Percentiles rank a stretch among this genome's conserved stretches.
Conservation (phyloP, 2,113 vertebrate genomes). For the Tamias sibiricus region DNA sequence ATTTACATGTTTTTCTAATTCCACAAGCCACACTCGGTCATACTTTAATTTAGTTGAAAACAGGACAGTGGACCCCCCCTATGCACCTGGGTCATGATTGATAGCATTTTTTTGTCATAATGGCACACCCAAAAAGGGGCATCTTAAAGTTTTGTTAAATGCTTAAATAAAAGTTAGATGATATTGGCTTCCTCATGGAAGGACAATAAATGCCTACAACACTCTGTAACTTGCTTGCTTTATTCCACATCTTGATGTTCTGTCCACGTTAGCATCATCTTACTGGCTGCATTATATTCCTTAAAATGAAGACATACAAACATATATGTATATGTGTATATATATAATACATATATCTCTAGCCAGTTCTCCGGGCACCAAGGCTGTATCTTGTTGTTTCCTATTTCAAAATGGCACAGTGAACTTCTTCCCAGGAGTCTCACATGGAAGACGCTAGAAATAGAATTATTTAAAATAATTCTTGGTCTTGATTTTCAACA, state of each 20-base stretch:
- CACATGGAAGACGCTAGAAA: not conserved
- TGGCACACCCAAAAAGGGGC: not conserved
- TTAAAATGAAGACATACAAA: too few species aligned
- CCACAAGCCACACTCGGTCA: too few species aligned
- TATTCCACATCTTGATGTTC: not conserved
- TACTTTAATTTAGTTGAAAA: not conserved
- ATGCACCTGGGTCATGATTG: not conserved
- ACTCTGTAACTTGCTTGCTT: not conserved
- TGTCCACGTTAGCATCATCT: not conserved
- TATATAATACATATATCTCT: too few species aligned
- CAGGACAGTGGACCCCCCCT: not conserved
- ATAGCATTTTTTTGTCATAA: not conserved
- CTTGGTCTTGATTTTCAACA: not conserved
- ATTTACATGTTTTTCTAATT: not conserved
- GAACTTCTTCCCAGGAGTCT: not conserved
- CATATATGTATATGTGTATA: not conserved
- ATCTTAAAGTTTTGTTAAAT: not conserved
- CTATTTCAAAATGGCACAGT: not conserved
- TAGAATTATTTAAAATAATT: not conserved
- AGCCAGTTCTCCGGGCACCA: not conserved
- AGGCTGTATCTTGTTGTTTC: not conserved
- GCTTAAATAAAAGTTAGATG: not conserved
- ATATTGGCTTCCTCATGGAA: not conserved
- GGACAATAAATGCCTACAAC: not conserved
- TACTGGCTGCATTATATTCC: not conserved